Base-by-base conservation (phyloP, 2,797 vertebrate species). In the Ambastaia sidthimunki region DNA sequence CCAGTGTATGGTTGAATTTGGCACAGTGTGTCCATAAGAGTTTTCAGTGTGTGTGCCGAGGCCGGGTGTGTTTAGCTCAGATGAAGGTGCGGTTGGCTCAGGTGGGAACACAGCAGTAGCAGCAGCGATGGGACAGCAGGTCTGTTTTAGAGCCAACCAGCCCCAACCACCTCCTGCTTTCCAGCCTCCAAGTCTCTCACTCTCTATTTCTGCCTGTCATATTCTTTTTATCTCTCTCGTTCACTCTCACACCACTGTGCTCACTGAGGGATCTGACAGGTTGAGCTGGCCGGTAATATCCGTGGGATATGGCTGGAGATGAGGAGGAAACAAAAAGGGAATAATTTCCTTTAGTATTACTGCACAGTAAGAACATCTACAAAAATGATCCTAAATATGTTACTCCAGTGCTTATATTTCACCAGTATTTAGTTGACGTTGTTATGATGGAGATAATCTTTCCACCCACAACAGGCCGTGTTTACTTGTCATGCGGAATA, bases 261-360 rank as follows among this genome's bases (percentile, higher is more conserved):
- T 98, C 94, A 98, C 97, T 83, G 97, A 98, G 82, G 97, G 97
- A 92, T 98, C 97, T 83, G 97, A 98, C 91, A 98, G 95, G 95
- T 98, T 98, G 91, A 98, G 97, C 92, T 97, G 96, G 85, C 97
- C 97, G 0, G 97, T 95, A 94, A 98, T 97, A 94, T 98, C 97
- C 57, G 97, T 96, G 74, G 97, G 97, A 87, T 98, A 98, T 83
- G 95, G 98, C 93, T 99, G 92, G 90, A 96, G 93, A 86, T 92
- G 92, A 83, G 73, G 74, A 60, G 28, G 34, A 85, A 47, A 87
- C 66, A 81, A 73, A 76, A 83, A 63, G 80, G 80, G 31, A 78
- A 76, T 86, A 71, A 21, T 68, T 66, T 13, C 12, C 41, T 21
- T 16, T 12, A 62, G 25, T 62, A 44, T 71, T 23, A 77, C 21